Evolutionary conservation across 1,140 invertebrate species (phyloP).

Genomic region (Archegozetes longisetosus): DNA sequence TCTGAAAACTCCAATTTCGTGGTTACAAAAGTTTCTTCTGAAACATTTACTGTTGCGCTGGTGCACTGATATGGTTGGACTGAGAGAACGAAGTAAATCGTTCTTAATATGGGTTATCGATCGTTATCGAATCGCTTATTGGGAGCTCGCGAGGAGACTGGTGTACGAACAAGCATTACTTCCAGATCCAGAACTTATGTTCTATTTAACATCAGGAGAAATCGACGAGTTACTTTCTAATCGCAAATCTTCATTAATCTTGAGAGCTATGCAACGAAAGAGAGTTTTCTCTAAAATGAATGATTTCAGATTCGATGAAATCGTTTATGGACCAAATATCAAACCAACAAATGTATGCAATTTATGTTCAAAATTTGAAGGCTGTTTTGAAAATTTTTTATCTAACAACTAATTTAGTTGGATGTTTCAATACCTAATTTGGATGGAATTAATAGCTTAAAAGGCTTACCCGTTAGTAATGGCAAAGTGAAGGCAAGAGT

Average conservation of each 20-base stretch:
- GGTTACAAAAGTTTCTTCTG: background rate
- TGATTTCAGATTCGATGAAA: no score
- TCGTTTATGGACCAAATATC: no score
- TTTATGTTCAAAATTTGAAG: no score
- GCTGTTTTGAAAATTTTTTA: no score
- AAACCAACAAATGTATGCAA: no score
- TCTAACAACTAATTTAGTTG: no score
- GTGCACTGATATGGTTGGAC: slow-evolving; percentile 39
- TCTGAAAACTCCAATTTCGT: background rate
- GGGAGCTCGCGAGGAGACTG: slow-evolving; percentile 39
- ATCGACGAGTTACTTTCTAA: slow-evolving; percentile 39
- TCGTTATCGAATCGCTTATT: slow-evolving; percentile 41
- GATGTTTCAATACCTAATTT: no score
- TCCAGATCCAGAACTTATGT: slow-evolving; percentile 46
- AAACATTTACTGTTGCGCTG: slow-evolving; percentile 33
- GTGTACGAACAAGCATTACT: slow-evolving; percentile 39
- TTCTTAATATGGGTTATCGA: slow-evolving; percentile 33
- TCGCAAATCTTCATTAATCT: slow-evolving; percentile 38
- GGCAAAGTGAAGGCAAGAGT: slow-evolving; percentile 47
- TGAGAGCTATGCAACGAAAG: slow-evolving; percentile 44
- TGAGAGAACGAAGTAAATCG: slow-evolving; percentile 18
- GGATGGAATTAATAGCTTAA: background rate
- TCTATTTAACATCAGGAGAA: slow-evolving; percentile 48
- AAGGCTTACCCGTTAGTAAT: slow-evolving; percentile 49
- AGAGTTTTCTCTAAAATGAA: no score